Conservation (phyloP, 2,888 invertebrate genomes). For the Dyspetes luteomarginatus region DNA sequence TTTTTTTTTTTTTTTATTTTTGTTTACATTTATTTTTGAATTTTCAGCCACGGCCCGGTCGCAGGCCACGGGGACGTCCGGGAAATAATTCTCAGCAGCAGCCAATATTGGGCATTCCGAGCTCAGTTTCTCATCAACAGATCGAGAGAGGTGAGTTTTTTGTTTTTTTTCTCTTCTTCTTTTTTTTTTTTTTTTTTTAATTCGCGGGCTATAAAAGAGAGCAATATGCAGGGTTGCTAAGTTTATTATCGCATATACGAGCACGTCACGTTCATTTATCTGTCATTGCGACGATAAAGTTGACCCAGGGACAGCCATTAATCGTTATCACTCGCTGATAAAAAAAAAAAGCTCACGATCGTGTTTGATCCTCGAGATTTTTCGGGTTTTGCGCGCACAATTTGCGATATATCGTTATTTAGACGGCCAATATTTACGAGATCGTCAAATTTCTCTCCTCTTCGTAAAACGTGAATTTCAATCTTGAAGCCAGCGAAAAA, state of each 20-base stretch:
- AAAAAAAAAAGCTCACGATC: neutral
- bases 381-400: neutral
- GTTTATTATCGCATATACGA: too few relatives aligned
- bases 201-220: neutral
- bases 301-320: conserved; percentile 56
- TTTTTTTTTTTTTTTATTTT: too few relatives aligned
- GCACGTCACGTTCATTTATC: neutral
- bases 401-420: neutral
- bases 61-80: conserved; percentile 81
- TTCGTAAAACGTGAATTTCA: neutral
- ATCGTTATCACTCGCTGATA: conserved; percentile 68
- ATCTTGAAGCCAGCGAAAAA: too few relatives aligned
- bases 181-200: neutral
- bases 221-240: too few relatives aligned
- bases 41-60: conserved; percentile 80
- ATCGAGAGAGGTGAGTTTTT: conserved; percentile 79
- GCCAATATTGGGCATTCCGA: conserved; percentile 77
- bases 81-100: conserved; percentile 78
- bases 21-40: conserved; percentile 1
- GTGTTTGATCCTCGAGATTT: neutral
- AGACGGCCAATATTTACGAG: neutral
- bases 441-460: neutral
- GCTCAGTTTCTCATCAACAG: conserved; percentile 79
- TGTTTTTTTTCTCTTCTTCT: neutral
- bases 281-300: neutral